Percentiles rank a stretch among this genome's conserved stretches.
Conservation (phyloP, 2,888 invertebrate species). For the Aplocera efformata region DNA sequence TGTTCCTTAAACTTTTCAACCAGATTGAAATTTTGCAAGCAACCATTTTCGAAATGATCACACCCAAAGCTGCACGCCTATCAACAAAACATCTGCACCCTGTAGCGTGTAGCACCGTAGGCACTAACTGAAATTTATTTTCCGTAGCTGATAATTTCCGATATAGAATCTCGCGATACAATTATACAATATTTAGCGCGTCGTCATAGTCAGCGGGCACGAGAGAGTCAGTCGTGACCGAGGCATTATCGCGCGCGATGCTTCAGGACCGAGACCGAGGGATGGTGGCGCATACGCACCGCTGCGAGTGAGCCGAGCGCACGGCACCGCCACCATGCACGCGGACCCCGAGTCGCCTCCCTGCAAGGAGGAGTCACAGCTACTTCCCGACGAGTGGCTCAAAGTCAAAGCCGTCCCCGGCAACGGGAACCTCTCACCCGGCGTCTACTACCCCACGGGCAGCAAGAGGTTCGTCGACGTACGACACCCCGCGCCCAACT, state of each 20-base stretch:
- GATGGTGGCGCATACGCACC: conserved; percentile 62
- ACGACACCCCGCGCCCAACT: conserved; percentile 56
- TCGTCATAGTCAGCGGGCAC: conserved; percentile 52
- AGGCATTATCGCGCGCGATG: conserved; percentile 76
- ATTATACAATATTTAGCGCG: conserved; percentile 76
- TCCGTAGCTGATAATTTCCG: conserved; percentile 75
- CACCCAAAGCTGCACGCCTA: too few species aligned
- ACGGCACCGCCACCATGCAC: conserved; percentile 67
- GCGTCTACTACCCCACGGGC: conserved; percentile 73
- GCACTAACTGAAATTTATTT: conserved; percentile 68
- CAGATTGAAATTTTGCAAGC: too few species aligned
- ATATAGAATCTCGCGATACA: conserved; percentile 74
- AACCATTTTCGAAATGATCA: too few species aligned
- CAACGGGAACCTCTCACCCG: conserved; percentile 74
- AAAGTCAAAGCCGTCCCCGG: conserved; percentile 64
- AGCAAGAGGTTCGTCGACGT: conserved; percentile 75
- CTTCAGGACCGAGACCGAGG: conserved; percentile 68
- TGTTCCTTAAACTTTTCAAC: too few species aligned
- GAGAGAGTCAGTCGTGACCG: conserved; percentile 72
- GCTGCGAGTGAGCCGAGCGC: conserved; percentile 53
- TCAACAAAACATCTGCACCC: conserved; percentile 44
- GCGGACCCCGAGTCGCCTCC: conserved; percentile 73
- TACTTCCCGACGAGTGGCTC: conserved; percentile 75
- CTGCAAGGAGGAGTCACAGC: conserved; percentile 71
- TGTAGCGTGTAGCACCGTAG: conserved; percentile 54